Evolutionary conservation across 2,888 invertebrate genomes (phyloP).

Genomic region (Autographa pulchrina): DNA sequence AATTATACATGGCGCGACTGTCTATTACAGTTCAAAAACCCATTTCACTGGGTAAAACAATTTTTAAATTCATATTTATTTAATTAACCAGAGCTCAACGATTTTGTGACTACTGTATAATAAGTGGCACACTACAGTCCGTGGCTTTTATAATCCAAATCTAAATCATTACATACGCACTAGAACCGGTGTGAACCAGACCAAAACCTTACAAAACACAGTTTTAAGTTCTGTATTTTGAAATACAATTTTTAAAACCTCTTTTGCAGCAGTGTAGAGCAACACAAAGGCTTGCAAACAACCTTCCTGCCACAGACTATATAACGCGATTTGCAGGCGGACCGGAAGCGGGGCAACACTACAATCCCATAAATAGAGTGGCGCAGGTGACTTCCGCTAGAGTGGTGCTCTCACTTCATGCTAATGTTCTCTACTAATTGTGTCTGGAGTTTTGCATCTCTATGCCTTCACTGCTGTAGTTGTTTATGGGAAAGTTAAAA

Average conservation of each 20-base stretch:
- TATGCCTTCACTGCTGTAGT: neutral
- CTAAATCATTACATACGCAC: neutral
- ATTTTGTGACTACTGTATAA: too few species aligned
- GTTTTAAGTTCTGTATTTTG: neutral
- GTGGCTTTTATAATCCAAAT: neutral
- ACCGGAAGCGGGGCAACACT: conserved; percentile 49
- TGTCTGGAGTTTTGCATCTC: conserved; percentile 36
- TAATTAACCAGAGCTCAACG: too few species aligned
- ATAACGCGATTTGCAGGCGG: conserved; percentile 45
- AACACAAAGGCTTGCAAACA: conserved; percentile 41
- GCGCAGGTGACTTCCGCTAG: conserved; percentile 60
- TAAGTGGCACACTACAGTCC: neutral
- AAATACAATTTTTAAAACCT: neutral
- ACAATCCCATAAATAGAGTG: conserved; percentile 57
- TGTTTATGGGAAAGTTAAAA: neutral
- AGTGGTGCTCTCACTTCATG: conserved; percentile 8
- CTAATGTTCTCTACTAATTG: conserved; percentile 46
- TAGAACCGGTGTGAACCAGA: neutral
- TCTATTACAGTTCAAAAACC: too few species aligned
- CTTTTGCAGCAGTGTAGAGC: conserved; percentile 13
- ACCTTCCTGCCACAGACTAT: conserved; percentile 41
- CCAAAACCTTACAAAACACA: neutral
- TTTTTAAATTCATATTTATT: too few species aligned
- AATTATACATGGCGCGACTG: too few species aligned
- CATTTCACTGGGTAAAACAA: too few species aligned